phyloP scores from a whole-genome alignment of 1,140 invertebrate genomes.

The Cotesia glomerata region DNA sequence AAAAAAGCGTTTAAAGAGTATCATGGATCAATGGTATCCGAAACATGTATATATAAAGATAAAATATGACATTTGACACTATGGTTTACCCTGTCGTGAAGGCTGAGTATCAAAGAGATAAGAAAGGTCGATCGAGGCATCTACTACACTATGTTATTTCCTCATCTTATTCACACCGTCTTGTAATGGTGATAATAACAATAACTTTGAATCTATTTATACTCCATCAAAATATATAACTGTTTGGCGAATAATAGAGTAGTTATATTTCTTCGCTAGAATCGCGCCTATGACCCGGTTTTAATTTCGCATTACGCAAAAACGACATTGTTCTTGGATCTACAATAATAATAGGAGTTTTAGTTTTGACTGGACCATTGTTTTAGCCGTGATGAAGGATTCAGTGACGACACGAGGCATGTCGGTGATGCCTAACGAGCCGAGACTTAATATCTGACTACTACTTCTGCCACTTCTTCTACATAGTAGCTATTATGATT shows the following conservation, averaged over 20 bases:
- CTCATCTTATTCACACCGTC: neutral
- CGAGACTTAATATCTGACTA: conserved; percentile 9
- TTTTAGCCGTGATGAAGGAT: neutral
- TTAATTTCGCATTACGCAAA: conserved; percentile 12
- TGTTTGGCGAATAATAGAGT: no score
- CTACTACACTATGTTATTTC: neutral
- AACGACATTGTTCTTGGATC: neutral
- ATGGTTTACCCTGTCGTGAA: neutral
- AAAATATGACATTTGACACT: neutral
- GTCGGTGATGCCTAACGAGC: conserved; percentile 12
- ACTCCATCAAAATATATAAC: no score
- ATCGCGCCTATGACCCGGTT: conserved; percentile 13
- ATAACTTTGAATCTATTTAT: neutral
- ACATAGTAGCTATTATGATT: no score
- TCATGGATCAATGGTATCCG: neutral
- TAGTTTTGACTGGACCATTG: conserved; percentile 6
- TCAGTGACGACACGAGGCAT: conserved; percentile 6
- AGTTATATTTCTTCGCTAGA: no score
- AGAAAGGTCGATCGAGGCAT: neutral
- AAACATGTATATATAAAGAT: neutral
- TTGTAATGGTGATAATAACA: neutral
- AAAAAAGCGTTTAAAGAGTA: no score
- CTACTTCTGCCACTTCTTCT: neutral
- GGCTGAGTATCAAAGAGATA: neutral
- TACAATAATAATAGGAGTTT: neutral